Evolutionary conservation across 2,113 vertebrate genomes (phyloP), one percentile per base, ranked within the genome.

Genomic region (Clinocottus analis): DNA sequence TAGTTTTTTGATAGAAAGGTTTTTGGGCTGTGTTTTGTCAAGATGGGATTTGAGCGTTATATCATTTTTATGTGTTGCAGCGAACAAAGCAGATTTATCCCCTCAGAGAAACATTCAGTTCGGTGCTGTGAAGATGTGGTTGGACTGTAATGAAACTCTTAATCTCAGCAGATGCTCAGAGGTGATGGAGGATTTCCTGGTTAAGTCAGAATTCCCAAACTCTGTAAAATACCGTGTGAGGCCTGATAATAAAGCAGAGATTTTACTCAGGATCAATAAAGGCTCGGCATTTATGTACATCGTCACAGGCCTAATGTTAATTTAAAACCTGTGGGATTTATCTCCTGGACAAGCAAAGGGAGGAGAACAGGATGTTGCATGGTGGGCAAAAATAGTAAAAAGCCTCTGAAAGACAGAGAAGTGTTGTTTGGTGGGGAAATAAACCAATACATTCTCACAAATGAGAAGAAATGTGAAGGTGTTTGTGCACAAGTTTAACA

Each of bases 191-290:
- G 80, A 80, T 77, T 86, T 81, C 68, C 83, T 79, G 76, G 49
- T 77, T 75, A 63, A 76, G 71, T 37, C 70, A 63, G 51, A 61
- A 58, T 67, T 79, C 37, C 55, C 35, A 81, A 77, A 77, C 29
- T 47, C 37, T 62, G 16, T 73, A 60, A 58, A 53, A 75, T 60
- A 67, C 37, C 45, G 7, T 75, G 17, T 39, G 61, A 64, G 51
- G 68, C 62, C 62, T 58, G 66, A 49, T 60, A 74, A 53, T 77
- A 61, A 73, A 33, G 58, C 45, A 80, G 73, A 61, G 67, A 6
- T 37, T 80, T 72, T 83, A 75, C 72, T 51, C 31, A 3, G 79
- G 90, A 91, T 91, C 85, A 65, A 84, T 90, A 69, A 58, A 3
- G 56, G 12, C 67, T 87, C 56, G 29, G 79, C 55, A 78, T 78